Base-by-base conservation (phyloP, 2,888 invertebrate species). In the Octonoba sinensis region DNA sequence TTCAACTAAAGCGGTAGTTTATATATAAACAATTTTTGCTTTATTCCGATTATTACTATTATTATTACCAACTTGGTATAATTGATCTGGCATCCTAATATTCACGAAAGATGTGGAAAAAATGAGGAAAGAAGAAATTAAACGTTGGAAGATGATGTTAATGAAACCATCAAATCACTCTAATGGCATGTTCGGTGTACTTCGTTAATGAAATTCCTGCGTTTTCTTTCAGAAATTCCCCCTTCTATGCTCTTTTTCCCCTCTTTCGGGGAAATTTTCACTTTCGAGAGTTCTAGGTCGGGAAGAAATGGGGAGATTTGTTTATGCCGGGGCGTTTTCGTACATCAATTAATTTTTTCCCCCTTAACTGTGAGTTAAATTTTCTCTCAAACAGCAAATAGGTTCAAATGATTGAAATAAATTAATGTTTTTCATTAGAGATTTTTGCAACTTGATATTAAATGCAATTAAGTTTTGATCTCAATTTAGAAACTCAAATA, bases 111-210 rank as follows among this genome's bases (percentile, higher is more conserved):
- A 44, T 16, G 27, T 3, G 27, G 27, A 27, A 27, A 6, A 27
- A 27, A 27, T 44, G 4, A 24, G 13, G 44, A n/a, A 20, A 12
- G 62, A 44, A 18, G 18, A 18, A 62, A 62, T 62, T 36, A 62
- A 18, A 36, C n/a, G 62, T 18, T 49, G 51, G 27, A 69, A 46
- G 44, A 64, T 54, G 62, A 46, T 70, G 51, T 70, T 76, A 69
- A 76, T 76, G 60, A 69, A 69, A 60, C 60, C 46, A 56, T 76
- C 76, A 56, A 62, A 44, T 70, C 44, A 72, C 59, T 74, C 51
- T 66, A 46, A 74, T 59, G 74, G 54, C 74, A 57, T 59, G 66
- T 74, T 57, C 57, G 47, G 46, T n/a, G 46, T 46, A 18, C 13
- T 24, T 27, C 22, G 49, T 57, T 66, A 59, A 66, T 74, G 74